These are phyloP conservation scores for Sylvia atricapilla DNA, from an alignment of 2,113 vertebrate genomes.

Conservation along the genomic window DNA sequence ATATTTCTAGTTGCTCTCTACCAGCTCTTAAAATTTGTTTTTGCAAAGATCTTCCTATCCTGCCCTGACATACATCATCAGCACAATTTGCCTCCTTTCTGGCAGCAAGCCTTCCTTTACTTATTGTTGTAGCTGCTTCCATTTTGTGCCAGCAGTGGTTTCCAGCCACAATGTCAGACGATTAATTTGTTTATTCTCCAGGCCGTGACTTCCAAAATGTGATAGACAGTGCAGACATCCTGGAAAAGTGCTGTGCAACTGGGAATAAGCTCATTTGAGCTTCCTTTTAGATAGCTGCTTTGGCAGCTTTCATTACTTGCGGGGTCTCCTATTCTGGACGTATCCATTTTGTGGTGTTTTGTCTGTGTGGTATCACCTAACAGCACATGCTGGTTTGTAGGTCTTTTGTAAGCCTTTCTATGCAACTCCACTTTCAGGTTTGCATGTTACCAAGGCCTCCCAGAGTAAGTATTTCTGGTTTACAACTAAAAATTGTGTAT, in stretches of 20 bases:
- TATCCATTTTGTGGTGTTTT: conserved; percentile 17
- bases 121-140: conserved; percentile 42
- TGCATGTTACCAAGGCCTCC: neutral
- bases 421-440: neutral
- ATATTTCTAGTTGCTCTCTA: neutral
- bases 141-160: conserved; percentile 38
- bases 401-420: neutral
- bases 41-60: neutral
- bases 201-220: neutral
- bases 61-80: neutral
- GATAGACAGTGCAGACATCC: conserved; percentile 40
- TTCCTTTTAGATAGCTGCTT: conserved; percentile 25
- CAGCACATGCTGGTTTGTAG: neutral
- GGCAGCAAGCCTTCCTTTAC: neutral
- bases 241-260: neutral
- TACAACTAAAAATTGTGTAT: neutral
- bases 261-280: neutral
- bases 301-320: neutral
- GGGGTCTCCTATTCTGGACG: neutral
- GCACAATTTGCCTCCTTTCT: conserved; percentile 10
- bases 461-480: neutral
- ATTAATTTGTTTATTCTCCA: conserved; percentile 53
- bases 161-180: conserved; percentile 18
- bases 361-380: neutral
- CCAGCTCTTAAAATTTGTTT: neutral